Percentiles rank a stretch among this genome's conserved stretches.
These are phyloP conservation scores for Ptiloglossa arizonensis DNA, from an alignment of 1,140 invertebrate species.

Conservation along the genomic window DNA sequence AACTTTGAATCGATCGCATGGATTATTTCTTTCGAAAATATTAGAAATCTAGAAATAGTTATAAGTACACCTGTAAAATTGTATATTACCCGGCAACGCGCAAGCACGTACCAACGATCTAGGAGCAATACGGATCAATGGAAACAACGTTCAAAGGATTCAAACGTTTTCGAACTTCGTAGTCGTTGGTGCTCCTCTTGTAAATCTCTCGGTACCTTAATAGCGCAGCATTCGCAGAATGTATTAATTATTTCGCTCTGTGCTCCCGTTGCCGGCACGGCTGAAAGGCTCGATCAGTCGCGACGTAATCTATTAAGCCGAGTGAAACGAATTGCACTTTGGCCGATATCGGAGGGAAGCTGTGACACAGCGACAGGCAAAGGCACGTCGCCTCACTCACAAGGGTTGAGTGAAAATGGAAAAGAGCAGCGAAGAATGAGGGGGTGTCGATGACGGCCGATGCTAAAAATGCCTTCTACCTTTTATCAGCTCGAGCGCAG, in stretches of 20 bases:
- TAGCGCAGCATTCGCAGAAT: neutral
- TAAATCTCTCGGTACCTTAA: too few species aligned
- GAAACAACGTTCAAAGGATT: neutral
- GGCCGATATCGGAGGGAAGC: constrained; percentile 44
- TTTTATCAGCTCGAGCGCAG: constrained; percentile 58
- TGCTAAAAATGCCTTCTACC: constrained; percentile 55
- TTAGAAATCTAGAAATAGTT: too few species aligned
- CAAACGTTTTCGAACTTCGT: neutral
- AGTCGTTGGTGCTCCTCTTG: too few species aligned
- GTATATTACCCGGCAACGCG: too few species aligned
- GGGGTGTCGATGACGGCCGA: constrained; percentile 56
- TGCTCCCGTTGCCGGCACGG: constrained; percentile 13
- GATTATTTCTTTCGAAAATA: too few species aligned
- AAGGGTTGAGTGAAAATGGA: constrained; percentile 23
- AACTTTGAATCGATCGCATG: too few species aligned
- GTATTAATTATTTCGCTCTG: constrained; percentile 44
- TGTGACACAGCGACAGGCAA: constrained; percentile 15
- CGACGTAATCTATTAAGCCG: constrained; percentile 55
- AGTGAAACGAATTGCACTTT: constrained; percentile 33
- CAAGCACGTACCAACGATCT: too few species aligned
- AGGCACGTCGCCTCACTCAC: constrained; percentile 6
- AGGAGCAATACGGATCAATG: too few species aligned
- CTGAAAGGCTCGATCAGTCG: constrained; percentile 28
- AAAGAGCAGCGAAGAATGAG: constrained; percentile 44
- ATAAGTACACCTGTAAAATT: too few species aligned